Percentiles rank a stretch among this genome's conserved stretches.
phyloP scores from a whole-genome alignment of 2,113 vertebrate genomes.

The Alouatta palliata region DNA sequence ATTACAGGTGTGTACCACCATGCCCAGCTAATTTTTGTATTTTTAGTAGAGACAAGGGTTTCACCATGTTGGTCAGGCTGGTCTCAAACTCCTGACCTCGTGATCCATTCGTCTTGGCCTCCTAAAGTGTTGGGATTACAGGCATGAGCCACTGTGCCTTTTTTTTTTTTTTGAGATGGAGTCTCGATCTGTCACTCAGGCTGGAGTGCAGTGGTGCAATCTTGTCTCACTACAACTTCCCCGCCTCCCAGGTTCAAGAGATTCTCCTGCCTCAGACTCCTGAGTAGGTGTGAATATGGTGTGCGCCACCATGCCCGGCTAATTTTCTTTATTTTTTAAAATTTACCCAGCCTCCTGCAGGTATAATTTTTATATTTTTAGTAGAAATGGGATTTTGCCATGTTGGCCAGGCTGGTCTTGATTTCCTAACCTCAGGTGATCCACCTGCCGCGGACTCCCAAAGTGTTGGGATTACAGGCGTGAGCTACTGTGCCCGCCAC shows the following conservation, averaged over 20 bases:
- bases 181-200: not conserved
- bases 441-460: not conserved
- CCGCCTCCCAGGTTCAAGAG: not conserved
- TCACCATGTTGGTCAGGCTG: not conserved
- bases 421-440: not conserved
- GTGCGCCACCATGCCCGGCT: not conserved
- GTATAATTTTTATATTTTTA: not conserved
- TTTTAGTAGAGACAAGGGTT: not conserved
- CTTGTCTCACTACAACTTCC: too few relatives aligned
- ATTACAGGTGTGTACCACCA: not conserved
- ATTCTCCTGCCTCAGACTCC: not conserved
- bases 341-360: too few relatives aligned
- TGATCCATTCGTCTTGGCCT: accelerated
- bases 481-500: not conserved
- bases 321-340: not conserved
- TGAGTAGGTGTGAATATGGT: too few relatives aligned
- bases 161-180: not conserved
- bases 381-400: not conserved
- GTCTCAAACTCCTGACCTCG: not conserved
- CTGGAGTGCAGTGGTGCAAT: not conserved
- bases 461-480: not conserved
- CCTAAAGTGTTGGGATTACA: not conserved
- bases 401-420: not conserved
- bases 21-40: not conserved
- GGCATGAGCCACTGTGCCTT: not conserved